Evolutionary conservation across 2,888 invertebrate genomes (phyloP), one percentile per base, ranked within the genome.

Genomic region (Plutella xylostella): DNA sequence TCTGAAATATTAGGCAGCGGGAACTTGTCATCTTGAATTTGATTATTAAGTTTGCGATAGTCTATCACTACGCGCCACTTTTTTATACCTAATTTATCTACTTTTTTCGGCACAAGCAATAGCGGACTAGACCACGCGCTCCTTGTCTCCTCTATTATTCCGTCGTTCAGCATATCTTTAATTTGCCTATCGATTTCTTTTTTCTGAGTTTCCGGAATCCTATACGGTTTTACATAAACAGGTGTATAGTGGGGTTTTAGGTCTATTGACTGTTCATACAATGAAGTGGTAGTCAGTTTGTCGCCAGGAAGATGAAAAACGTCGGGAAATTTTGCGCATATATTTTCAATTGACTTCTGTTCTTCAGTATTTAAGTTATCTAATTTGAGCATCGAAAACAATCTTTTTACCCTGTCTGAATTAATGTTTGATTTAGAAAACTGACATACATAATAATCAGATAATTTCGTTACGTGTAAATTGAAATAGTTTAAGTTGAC

Each of bases 381-480:
- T 6, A 42, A 14, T 18, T 42, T 19, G n/a, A 42, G 15, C n/a
- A 25, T 11, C 4, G 43, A 40, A 42, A 56, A 54, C 43, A 56
- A 42, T 31, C 18, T 38, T 31, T 49, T 53, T n/a, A 54, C 53
- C 15, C 55, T 31, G 11, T 50, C 46, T 7, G 50, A 30, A 41
- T 52, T 52, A 11, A 39, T 45, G n/a, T 20, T 18, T 9, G 28
- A 14, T 42, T 50, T 42, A 18, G 41, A 15, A 47, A 54, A 55
- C 21, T 35, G 43, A 31, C 21, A 49, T 54, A 55, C 22, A 31
- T 47, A 15, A 20, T 47, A 49, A 12, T 43, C 47, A 19, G 15
- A 28, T 20, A 43, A 33, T 14, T 34, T 42, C 4, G 38, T 28
- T 35, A 43, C 45, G 20, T 38, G 19, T 14, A 38, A 37, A 30